Evolutionary conservation across 2,797 vertebrate species (phyloP).

Genomic region (Hemitrygon akajei): DNA sequence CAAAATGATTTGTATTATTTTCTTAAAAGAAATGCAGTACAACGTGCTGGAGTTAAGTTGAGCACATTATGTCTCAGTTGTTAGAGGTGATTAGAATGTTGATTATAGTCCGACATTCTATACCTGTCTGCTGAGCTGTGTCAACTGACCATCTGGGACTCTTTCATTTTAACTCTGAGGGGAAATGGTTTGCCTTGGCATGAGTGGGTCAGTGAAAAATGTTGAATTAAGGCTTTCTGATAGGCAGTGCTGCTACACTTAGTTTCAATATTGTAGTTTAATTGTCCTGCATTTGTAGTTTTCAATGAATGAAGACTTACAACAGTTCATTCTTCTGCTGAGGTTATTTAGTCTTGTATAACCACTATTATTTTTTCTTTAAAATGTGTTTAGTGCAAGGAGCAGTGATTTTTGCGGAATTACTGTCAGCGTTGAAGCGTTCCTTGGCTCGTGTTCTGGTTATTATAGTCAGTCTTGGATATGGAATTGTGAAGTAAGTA

Average conservation of each 20-base stretch:
- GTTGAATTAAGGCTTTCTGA: background rate
- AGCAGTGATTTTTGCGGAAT: constrained; percentile 82
- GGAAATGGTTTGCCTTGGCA: background rate
- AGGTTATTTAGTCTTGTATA: background rate
- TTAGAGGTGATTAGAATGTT: background rate
- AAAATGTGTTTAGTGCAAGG: constrained; percentile 65
- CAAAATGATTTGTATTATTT: too few relatives aligned
- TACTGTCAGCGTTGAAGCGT: constrained; percentile 86
- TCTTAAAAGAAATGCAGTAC: background rate
- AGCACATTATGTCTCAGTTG: background rate
- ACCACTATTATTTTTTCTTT: background rate
- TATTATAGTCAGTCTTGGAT: constrained; percentile 89
- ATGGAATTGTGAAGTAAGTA: constrained; percentile 89
- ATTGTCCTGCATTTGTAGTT: background rate
- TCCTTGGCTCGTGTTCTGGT: constrained; percentile 85
- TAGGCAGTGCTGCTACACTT: background rate
- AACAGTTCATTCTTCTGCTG: background rate
- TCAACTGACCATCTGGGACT: background rate
- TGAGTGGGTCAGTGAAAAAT: background rate
- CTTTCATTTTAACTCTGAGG: background rate
- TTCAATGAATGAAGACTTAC: background rate
- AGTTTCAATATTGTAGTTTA: background rate
- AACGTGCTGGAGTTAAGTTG: background rate
- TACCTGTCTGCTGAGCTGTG: background rate
- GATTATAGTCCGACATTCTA: too few relatives aligned